These are phyloP conservation scores for Rotaria socialis DNA, from an alignment of 2,888 invertebrate genomes.

Conservation along the genomic window DNA sequence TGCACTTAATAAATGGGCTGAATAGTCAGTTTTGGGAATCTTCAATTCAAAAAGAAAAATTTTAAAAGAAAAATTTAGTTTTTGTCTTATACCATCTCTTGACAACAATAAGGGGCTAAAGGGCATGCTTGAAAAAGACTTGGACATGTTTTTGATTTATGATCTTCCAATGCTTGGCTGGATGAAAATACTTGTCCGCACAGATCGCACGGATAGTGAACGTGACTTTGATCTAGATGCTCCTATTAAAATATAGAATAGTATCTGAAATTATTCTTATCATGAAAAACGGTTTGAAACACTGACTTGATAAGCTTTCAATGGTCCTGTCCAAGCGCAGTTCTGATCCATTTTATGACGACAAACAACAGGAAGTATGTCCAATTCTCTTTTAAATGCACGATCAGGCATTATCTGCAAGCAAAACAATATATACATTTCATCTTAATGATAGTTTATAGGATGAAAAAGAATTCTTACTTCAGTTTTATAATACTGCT, in stretches of 20 bases:
- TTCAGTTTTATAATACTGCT: not conserved
- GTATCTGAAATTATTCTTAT: not conserved
- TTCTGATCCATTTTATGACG: not conserved
- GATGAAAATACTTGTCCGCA: not conserved
- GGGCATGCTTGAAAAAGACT: not conserved
- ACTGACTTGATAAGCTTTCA: not conserved
- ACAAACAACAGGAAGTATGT: not conserved
- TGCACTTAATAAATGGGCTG: not conserved
- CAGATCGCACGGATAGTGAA: not conserved
- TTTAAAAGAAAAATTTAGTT: too few relatives aligned
- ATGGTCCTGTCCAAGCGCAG: not conserved
- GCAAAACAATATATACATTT: not conserved
- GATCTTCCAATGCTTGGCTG: not conserved
- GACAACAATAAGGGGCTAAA: not conserved
- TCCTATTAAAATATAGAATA: not conserved
- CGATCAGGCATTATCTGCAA: not conserved
- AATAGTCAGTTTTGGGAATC: not conserved
- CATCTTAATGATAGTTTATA: not conserved
- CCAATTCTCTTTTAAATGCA: not conserved
- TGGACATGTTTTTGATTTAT: not conserved
- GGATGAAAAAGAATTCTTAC: not conserved
- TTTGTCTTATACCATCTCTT: not conserved
- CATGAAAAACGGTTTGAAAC: not conserved
- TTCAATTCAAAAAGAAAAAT: not conserved
- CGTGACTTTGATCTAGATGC: not conserved